Percentiles rank a stretch among this genome's conserved stretches.
Evolutionary conservation across 2,113 vertebrate genomes (phyloP).

Genomic region (Callorhinus ursinus): DNA sequence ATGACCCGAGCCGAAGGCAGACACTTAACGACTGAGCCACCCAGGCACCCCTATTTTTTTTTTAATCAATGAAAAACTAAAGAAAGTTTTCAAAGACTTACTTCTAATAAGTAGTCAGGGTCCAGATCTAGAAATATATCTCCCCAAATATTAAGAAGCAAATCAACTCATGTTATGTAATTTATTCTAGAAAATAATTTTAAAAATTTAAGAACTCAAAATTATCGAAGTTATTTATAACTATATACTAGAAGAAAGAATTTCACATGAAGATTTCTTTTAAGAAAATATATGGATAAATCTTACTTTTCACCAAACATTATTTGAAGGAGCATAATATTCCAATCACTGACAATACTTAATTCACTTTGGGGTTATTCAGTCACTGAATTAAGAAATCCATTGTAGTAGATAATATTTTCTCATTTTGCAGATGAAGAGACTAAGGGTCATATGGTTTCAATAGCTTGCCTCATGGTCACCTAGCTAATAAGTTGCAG

Average conservation of each 20-base stretch:
- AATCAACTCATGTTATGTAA: background rate
- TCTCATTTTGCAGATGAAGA: background rate
- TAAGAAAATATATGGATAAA: background rate
- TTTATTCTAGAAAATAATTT: background rate
- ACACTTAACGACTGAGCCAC: too few species aligned
- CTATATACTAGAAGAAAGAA: background rate
- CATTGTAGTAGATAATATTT: background rate
- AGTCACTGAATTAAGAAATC: background rate
- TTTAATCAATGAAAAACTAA: background rate
- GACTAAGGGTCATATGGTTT: background rate
- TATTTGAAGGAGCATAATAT: background rate
- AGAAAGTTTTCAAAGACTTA: background rate
- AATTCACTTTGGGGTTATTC: background rate
- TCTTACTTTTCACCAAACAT: background rate
- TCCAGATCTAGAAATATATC: background rate
- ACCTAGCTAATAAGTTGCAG: background rate
- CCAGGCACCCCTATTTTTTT: background rate
- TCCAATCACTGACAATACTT: background rate
- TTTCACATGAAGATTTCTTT: background rate
- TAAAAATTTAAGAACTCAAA: background rate
- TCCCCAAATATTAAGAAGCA: background rate
- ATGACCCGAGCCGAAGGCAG: too few species aligned
- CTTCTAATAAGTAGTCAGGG: background rate
- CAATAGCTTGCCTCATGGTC: background rate
- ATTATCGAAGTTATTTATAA: background rate